These are phyloP conservation scores for Apis florea DNA, from an alignment of 1,140 invertebrate species.

Conservation along the genomic window DNA sequence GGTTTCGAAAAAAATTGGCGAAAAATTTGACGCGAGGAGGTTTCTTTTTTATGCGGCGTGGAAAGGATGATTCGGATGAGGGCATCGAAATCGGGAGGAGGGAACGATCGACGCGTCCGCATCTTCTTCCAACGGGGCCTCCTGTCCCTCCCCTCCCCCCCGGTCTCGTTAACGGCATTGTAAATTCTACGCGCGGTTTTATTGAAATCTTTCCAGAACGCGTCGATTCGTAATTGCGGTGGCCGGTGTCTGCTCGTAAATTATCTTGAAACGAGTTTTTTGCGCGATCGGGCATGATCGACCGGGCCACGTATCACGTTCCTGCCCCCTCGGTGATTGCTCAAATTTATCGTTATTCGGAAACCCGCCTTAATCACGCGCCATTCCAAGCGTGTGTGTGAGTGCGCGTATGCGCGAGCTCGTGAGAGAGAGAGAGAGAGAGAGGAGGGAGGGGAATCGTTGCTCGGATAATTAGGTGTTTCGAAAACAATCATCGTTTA, in stretches of 20 bases:
- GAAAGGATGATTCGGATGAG: constrained; percentile 14
- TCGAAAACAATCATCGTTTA: too few relatives aligned
- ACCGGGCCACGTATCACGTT: neutral
- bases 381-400: too few relatives aligned
- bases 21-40: neutral
- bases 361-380: neutral
- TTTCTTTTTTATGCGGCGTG: constrained; percentile 40
- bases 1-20: too few relatives aligned
- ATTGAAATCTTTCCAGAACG: constrained; percentile 36
- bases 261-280: constrained; percentile 33
- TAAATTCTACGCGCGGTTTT: constrained; percentile 36
- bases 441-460: too few relatives aligned
- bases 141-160: neutral
- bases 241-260: constrained; percentile 21
- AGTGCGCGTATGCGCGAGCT: too few relatives aligned
- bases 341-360: constrained; percentile 36
- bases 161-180: constrained; percentile 24
- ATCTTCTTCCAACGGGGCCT: neutral
- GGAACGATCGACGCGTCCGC: constrained; percentile 37
- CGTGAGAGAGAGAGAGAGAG: too few relatives aligned
- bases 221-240: constrained; percentile 37
- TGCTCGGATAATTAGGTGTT: too few relatives aligned
- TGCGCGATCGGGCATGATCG: constrained; percentile 28
- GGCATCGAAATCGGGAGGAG: neutral
- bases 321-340: neutral